Percentiles rank a stretch among this genome's conserved stretches.
Evolutionary conservation across 2,797 vertebrate genomes (phyloP).

Genomic region (Poeciliopsis gracilis): DNA sequence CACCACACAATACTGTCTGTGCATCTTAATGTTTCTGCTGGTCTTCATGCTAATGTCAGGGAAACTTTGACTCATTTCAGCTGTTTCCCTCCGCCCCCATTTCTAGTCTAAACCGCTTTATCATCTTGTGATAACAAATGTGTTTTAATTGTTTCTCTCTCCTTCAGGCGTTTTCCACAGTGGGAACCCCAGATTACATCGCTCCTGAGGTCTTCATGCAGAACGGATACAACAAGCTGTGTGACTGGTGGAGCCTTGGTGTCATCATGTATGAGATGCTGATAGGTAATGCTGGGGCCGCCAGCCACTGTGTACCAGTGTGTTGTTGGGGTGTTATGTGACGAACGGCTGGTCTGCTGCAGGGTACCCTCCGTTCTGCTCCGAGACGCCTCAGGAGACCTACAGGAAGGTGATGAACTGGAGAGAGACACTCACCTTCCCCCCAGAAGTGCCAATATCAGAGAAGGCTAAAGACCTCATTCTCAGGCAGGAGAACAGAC

Average conservation of each 20-base stretch:
- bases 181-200: slow-evolving; percentile 96
- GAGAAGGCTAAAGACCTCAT: slow-evolving; percentile 99
- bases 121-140: background rate
- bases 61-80: background rate
- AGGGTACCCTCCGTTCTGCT: slow-evolving; percentile 99
- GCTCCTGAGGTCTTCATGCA: slow-evolving; percentile 98
- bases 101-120: background rate
- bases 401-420: slow-evolving; percentile 99
- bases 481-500: slow-evolving; percentile 82
- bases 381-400: slow-evolving; percentile 97
- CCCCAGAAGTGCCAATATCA: slow-evolving; percentile 97
- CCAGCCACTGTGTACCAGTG: background rate
- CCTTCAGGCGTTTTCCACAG: slow-evolving; percentile 92
- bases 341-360: slow-evolving; percentile 7
- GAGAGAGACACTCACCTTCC: slow-evolving; percentile 95
- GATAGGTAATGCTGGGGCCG: slow-evolving; percentile 84
- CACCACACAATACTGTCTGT: background rate
- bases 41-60: too few species aligned
- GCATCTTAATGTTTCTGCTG: background rate
- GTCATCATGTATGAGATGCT: slow-evolving; percentile 99
- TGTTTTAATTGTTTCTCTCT: background rate
- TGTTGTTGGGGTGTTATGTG: background rate
- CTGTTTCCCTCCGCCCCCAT: background rate
- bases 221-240: slow-evolving; percentile 96
- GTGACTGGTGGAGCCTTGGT: slow-evolving; percentile 97